Evolutionary conservation across 35 echinoderm and acorn worm genomes (phyloP).

Genomic region (Heliocidaris erythrogramma): DNA sequence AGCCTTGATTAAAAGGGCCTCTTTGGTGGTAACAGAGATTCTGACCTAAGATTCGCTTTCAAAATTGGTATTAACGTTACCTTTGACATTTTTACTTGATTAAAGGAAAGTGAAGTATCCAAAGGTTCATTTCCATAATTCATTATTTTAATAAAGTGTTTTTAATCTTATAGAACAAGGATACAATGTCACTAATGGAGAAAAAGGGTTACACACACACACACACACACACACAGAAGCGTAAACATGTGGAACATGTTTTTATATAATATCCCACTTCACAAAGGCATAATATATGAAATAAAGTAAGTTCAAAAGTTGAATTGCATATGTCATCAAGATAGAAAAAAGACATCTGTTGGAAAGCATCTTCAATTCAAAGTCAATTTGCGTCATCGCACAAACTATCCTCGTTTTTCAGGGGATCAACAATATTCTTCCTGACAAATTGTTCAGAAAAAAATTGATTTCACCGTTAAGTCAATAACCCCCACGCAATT

Average conservation of each 20-base stretch:
- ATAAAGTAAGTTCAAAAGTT: no score
- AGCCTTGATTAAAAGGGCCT: not conserved
- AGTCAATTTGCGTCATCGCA: not conserved
- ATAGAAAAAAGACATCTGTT: not conserved
- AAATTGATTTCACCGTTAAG: not conserved
- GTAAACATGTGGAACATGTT: no score
- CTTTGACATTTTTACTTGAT: not conserved
- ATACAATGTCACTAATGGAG: no score
- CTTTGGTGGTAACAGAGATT: not conserved
- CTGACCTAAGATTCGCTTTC: not conserved
- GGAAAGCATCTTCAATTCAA: not conserved
- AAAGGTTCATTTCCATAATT: not conserved
- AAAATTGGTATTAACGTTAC: not conserved
- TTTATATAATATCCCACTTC: no score
- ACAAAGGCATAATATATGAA: no score
- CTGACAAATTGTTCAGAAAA: slow-evolving; percentile 10
- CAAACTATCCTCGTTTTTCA: not conserved
- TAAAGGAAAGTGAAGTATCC: not conserved
- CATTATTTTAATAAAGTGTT: not conserved
- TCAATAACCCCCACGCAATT: slow-evolving; percentile 9
- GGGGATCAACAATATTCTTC: not conserved
- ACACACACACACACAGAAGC: no score
- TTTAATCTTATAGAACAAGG: not conserved
- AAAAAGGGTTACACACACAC: no score
- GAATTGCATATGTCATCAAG: no score